Evolutionary conservation across 2,888 invertebrate genomes (phyloP), one percentile per base, ranked within the genome.

Genomic region (Sphinx pinastri): DNA sequence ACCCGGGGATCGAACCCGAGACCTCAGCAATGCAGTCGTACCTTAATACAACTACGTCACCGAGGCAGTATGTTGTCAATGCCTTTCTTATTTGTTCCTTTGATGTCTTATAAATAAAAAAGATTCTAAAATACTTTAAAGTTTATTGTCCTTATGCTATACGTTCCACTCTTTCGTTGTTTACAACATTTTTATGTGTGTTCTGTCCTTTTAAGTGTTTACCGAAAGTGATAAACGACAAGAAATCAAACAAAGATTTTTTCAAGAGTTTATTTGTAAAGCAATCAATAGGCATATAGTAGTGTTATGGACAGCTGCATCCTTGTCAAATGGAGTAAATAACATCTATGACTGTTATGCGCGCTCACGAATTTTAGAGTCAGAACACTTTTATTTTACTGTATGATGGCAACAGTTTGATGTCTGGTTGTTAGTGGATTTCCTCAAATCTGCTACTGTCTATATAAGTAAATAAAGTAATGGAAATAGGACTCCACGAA

Each of bases 141-240:
- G 6, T 57, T 19, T 25, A 55, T 38, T 38, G 11, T 55, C 16
- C 55, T 31, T 59, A 38, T 38, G 13, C 14, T 38, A 59, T 14
- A 14, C 31, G 6, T 59, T 58, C 31, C 13, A 8, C 14, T 38
- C 14, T 38, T 59, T 59, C 38, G n/a, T 59, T 59, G 38, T 59
- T 59, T 38, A 59, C 14, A 59, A 59, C 38, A 38, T 14, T 38
- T 58, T 59, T 59, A 38, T 59, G 38, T n/a, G 38, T 59, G 14
- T 31, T 38, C 31, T 59, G 58, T 59, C 38, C 13, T 59, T 59
- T 59, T 8, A 38, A 31, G 31, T 59, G 58, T 59, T 59, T 51
- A 51, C 68, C 25, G 54, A 2, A 51, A 68, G 49, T 47, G 51
- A 68, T 68, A 68, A 67, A 67, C 52, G 51, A 68, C 68, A 68